These are phyloP conservation scores for Resseliella maxima DNA, from an alignment of 2,888 invertebrate species.

Conservation along the genomic window DNA sequence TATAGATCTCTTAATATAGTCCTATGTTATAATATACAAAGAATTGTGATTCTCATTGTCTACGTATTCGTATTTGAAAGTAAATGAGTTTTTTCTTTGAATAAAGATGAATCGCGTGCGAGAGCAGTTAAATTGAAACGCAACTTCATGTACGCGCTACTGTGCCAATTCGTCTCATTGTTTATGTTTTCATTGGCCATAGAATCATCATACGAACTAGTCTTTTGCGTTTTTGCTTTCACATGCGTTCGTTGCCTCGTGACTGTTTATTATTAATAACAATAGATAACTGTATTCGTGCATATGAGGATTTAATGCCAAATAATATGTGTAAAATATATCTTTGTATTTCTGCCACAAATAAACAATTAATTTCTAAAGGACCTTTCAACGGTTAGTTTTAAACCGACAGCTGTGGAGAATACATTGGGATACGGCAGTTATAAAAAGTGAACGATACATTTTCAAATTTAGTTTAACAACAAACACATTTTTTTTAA, in stretches of 20 bases:
- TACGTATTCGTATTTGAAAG: too few species aligned
- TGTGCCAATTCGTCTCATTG: background rate
- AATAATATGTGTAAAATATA: background rate
- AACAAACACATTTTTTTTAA: background rate
- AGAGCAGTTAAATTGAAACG: background rate
- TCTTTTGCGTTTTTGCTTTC: conserved; percentile 7
- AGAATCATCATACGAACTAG: background rate
- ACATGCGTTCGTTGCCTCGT: conserved; percentile 14
- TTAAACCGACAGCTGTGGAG: background rate
- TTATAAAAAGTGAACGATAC: too few species aligned
- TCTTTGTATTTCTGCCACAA: background rate
- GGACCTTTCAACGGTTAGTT: background rate
- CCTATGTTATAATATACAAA: too few species aligned
- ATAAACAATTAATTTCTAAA: background rate
- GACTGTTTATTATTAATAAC: background rate
- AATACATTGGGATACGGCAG: background rate
- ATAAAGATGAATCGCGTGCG: too few species aligned
- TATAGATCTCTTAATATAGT: too few species aligned
- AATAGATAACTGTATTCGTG: background rate
- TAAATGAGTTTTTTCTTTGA: too few species aligned
- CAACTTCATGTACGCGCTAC: background rate
- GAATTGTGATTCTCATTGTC: too few species aligned
- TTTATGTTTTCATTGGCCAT: background rate
- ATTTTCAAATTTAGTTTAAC: too few species aligned
- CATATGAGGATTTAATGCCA: too few species aligned